Percentiles rank a stretch among this genome's conserved stretches.
phyloP scores from a whole-genome alignment of 2,888 invertebrate genomes.

The Ectropis crepuscularia region DNA sequence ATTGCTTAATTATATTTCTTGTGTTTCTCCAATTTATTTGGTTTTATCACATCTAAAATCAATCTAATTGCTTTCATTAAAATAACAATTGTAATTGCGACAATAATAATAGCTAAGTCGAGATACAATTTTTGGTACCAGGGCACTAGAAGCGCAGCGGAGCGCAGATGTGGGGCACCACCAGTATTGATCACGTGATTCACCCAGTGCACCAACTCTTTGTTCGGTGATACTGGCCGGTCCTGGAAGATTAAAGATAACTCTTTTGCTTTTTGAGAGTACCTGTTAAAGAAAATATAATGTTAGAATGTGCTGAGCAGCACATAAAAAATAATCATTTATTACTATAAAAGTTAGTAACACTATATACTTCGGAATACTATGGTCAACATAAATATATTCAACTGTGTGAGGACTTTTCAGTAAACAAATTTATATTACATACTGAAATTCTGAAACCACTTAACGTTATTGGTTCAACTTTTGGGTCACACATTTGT shows the following conservation, averaged over 20 bases:
- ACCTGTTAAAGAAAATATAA: conserved; percentile 41
- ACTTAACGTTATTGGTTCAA: too few species aligned
- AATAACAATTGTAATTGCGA: conserved; percentile 19
- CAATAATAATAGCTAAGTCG: conserved; percentile 41
- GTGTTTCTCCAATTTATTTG: neutral
- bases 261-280: conserved; percentile 48
- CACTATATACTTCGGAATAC: too few species aligned
- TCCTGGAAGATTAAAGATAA: conserved; percentile 56
- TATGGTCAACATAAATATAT: too few species aligned
- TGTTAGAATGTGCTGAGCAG: neutral
- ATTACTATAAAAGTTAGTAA: neutral
- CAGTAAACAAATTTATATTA: too few species aligned
- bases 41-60: conserved; percentile 5
- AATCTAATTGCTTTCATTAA: conserved; percentile 17
- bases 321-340: neutral
- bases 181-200: conserved; percentile 53
- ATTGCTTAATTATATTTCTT: conserved; percentile 12
- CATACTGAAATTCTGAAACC: too few species aligned
- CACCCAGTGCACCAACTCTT: conserved; percentile 57
- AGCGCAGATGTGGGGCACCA: conserved; percentile 58
- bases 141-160: conserved; percentile 52
- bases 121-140: conserved; percentile 60
- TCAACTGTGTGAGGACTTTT: too few species aligned
- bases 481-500: too few species aligned
- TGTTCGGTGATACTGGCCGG: conserved; percentile 49